Base-by-base conservation (phyloP, 2,797 vertebrate genomes). In the Uromys caudimaculatus region DNA sequence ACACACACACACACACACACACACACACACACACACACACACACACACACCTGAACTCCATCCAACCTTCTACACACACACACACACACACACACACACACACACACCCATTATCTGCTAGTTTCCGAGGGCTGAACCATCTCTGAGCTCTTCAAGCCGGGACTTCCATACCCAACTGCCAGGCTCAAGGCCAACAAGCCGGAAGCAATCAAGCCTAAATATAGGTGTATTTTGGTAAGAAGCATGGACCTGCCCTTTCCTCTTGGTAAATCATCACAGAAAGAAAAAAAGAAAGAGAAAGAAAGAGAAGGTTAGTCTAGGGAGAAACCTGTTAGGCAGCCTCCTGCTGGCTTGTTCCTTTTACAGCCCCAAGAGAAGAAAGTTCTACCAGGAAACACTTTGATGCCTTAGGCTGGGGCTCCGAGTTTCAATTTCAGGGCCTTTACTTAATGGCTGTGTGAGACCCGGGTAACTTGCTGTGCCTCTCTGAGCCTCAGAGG, bases 171-270 rank as follows among this genome's bases (percentile, higher is more conserved):
- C 27, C 54, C 73, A 69, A 94, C 41, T 60, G 88, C 85, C 52
- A 83, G 94, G 85, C 91, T 75, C 91, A 85, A 85, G 92, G 79
- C 88, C 96, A 96, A 92, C 90, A 1, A 82, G 84, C 44, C 38
- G 64, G 78, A 89, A 86, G 84, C 71, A 88, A 54, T 56, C 23
- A 71, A 79, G 50, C 29, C 76, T 89, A 69, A 75, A 75, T 82
- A 77, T 75, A 81, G n/a, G 58, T 82, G 23, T 77, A 35, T 62
- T 93, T 75, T 62, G n/a, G 27, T 88, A 27, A 56, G 90, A 90
- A 89, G 44, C 82, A 54, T 58, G 62, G 64, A 62, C 73, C 64
- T 56, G 79, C 47, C 44, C n/a, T 90, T 12, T 77, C 47, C 56
- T 90, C 67, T 71, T 44, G 50, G 71, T 87, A 93, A 96, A 85